Base-by-base conservation (phyloP, 2,113 vertebrate genomes). In the Psettodes erumei region DNA sequence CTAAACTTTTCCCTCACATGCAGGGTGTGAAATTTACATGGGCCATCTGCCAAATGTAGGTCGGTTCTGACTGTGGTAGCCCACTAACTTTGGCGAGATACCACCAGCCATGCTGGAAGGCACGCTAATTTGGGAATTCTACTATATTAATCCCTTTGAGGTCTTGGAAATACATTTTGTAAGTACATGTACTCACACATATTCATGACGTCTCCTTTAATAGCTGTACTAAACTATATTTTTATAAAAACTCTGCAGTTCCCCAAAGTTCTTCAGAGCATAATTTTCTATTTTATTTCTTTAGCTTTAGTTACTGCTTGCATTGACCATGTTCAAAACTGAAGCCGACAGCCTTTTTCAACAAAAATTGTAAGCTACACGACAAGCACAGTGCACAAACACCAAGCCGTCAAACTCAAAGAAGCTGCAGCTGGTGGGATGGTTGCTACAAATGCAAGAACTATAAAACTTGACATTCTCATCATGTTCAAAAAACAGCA, bases 21-120 rank as follows among this genome's bases (percentile, higher is more conserved):
- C n/a, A 32, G 15, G 15, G 18, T 50, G 30, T 40, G n/a, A 69
- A 77, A 82, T 77, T 40, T 63, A 53, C 27, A 62, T 37, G 23
- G 42, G 21, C 47, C 43, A 32, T 11, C n/a, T 15, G 67, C 53
- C 45, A 69, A 67, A 75, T 48, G 18, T 25, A 19, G 28, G 25
- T 18, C 40, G 55, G 21, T 69, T 64, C 54, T 60, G 30, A 77
- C 42, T 55, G 51, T 5, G 7, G 8, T 16, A 40, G 27, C 48
- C 10, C n/a, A 10, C 35, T 27, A 18, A 60, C 55, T 63, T 38
- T 66, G 23, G 45, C 2, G 4, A 19, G 10, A 60, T 42, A 33
- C 8, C 16, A 19, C 3, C 23, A 43, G 59, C 21, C 18, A 18
- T 5, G 6, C 12, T 45, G 43, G 5, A 43, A 55, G 15, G 8